Evolutionary conservation across 2,113 vertebrate species (phyloP).

Genomic region (Microcebus tavaratra): DNA sequence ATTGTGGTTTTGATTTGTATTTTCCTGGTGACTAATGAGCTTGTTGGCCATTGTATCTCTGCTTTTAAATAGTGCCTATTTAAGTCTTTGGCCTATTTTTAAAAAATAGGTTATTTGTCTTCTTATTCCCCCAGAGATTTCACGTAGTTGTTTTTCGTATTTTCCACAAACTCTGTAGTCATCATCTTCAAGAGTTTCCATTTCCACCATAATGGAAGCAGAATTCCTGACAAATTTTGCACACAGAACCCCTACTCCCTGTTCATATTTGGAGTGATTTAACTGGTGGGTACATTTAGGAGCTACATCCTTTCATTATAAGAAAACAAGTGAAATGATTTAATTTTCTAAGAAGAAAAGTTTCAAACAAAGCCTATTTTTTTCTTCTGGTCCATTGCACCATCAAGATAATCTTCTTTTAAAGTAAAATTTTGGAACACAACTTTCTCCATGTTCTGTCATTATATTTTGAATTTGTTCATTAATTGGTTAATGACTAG

Average conservation of each 20-base stretch:
- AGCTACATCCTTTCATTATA: not conserved
- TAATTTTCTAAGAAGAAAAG: not conserved
- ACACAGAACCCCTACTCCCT: not conserved
- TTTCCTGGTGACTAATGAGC: not conserved
- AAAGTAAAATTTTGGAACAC: not conserved
- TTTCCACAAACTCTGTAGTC: not conserved
- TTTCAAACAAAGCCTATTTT: not conserved
- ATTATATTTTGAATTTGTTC: constrained; percentile 7
- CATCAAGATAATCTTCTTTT: not conserved
- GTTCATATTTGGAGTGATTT: not conserved
- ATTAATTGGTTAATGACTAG: not conserved
- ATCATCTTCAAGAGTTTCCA: not conserved
- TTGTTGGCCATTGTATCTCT: not conserved
- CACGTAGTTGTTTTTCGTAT: not conserved
- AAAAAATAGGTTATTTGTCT: not conserved
- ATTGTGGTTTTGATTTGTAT: not conserved
- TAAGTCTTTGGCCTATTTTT: not conserved
- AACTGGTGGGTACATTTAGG: not conserved
- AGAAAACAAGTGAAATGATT: not conserved
- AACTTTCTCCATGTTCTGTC: not conserved
- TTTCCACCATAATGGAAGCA: not conserved
- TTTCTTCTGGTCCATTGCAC: not conserved
- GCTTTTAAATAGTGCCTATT: not conserved
- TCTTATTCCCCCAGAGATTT: not conserved
- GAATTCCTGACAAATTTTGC: not conserved